These are phyloP conservation scores for Agapornis roseicollis DNA, from an alignment of 2,113 vertebrate genomes.

Conservation along the genomic window DNA sequence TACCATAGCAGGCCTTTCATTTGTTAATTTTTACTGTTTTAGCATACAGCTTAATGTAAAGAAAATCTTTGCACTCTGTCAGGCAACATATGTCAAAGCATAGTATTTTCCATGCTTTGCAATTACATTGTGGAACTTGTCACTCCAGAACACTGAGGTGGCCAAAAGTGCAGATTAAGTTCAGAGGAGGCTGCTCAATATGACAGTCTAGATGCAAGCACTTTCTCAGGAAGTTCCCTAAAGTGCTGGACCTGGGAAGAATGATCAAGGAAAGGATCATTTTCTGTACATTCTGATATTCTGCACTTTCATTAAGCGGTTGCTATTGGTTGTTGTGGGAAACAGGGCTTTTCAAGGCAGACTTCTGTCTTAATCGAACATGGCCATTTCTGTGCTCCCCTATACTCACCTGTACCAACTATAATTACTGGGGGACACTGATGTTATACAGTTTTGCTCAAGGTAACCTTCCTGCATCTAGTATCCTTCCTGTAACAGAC, in stretches of 20 bases:
- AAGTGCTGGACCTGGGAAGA: not conserved
- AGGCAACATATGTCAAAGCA: not conserved
- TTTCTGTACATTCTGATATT: not conserved
- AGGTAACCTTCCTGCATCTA: not conserved
- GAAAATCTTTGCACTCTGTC: not conserved
- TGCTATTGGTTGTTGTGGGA: not conserved
- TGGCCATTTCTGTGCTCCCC: accelerated
- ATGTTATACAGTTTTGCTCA: not conserved
- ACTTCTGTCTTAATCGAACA: not conserved
- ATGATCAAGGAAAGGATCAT: not conserved
- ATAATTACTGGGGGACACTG: accelerated
- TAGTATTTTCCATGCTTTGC: not conserved
- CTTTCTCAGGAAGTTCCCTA: not conserved
- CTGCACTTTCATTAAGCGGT: not conserved
- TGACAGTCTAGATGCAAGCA: not conserved
- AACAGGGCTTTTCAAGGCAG: not conserved
- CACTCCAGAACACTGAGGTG: not conserved
- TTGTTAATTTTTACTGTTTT: not conserved
- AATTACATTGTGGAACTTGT: not conserved
- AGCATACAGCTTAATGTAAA: not conserved
- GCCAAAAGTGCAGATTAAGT: not conserved
- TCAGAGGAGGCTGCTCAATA: accelerated
- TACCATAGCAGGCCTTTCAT: not conserved
- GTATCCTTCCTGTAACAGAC: not conserved
- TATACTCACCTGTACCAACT: not conserved